Evolutionary conservation across 2,888 invertebrate species (phyloP), one percentile per base, ranked within the genome.

Genomic region (Empis stercorea): DNA sequence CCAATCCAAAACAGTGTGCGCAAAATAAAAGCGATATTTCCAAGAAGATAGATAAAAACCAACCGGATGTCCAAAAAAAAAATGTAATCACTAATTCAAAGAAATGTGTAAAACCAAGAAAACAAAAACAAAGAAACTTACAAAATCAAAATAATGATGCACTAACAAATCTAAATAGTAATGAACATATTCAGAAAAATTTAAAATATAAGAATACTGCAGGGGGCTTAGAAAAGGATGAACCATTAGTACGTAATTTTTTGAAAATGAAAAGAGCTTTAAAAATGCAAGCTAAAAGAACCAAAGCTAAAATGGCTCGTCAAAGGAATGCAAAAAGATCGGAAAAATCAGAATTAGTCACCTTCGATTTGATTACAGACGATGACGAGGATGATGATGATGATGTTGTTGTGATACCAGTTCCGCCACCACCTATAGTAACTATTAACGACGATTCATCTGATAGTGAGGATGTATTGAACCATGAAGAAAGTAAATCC

Each of bases 391-490:
- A 58, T 1, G 58, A 61, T 46, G 54, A 52, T 1, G 64, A 66
- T 46, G 68, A 67, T 51, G 62, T 68, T 3, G 52, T 68, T 15
- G 52, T 59, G 34, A 57, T 69, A 10, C 62, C 63, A 1, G 14
- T 61, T 15, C 59, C 61, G 10, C 59, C 66, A 3, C 61, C 62
- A 10, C 62, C 61, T 10, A 56, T 61, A 9, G 58, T 51, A 13
- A 49, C 54, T 4, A 55, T 54, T 38, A 45, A 57, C 0, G 64
- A 62, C 30, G 63, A 63, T 30, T 62, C 62, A 50, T 61, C 61
- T 4, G 54, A 62, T 53, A 62, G 62, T 52, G 55, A 61, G 4
- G 47, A 58, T 1, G 61, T 63, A 54, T 56, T 61, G 6, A 48
- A 48, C 14, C n/a, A 60, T 44, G 48, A 50, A 1, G 45, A 44